Base-by-base conservation (phyloP, 2,888 invertebrate genomes). In the Orthosia incerta region DNA sequence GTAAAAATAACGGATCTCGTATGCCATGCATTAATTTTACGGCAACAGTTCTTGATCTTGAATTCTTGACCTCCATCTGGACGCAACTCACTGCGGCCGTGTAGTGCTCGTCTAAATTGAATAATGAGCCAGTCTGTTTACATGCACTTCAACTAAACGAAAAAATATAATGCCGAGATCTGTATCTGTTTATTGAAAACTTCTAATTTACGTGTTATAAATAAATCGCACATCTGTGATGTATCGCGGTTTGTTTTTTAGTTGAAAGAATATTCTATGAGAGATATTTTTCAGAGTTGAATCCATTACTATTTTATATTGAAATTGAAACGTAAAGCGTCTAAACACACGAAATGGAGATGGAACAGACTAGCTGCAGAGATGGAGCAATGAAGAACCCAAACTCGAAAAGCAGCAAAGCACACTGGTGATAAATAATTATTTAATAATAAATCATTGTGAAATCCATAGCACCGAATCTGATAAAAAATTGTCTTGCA, bases 41-140 rank as follows among this genome's bases (percentile, higher is more conserved):
- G 15, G 20, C n/a, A 39, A 26, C 48, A 5, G 15, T 50, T 68
- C 23, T 68, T 68, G 46, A 76, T 68, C 45, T 51, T 61, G 45
- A 69, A 62, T 60, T 55, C 18, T 53, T 71, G 46, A 53, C 71
- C 48, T 55, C 50, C 15, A 48, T 59, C 11, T 55, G 18, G 13
- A 55, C 26, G 11, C 39, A 23, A 46, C 62, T 61, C 23, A 50
- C 62, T 20, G 9, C 15, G 15, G 16, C 51, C 45, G 20, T 20
- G 20, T 20, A 60, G 57, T 23, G 23, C 45, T 59, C 48, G 13
- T 59, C n/a, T 55, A 45, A 55, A 80, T 62, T 80, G 61, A 65
- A 57, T 80, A 61, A 65, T 75, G 51, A 57, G 20, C 31, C 12
- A 53, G 20, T 12, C 31, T 75, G 70, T 79, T 74, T 65, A 75